Conservation (phyloP, 2,113 vertebrate species). For the Oxyruncus cristatus region DNA sequence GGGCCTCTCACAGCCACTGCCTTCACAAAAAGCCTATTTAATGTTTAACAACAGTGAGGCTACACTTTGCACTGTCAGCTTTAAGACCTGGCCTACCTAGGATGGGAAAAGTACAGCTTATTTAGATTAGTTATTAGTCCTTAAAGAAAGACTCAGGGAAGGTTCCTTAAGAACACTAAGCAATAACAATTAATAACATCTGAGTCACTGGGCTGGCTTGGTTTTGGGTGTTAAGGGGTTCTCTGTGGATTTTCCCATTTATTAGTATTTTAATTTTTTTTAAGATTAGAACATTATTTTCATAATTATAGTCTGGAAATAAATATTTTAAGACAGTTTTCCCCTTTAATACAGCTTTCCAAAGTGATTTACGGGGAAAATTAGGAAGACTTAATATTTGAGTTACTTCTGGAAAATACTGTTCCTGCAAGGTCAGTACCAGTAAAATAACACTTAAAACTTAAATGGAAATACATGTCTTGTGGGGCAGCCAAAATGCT, state of each 20-base stretch:
- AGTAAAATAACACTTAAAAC: not conserved
- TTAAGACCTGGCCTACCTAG: not conserved
- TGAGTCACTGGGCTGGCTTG: not conserved
- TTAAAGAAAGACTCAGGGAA: not conserved
- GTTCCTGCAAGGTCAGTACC: not conserved
- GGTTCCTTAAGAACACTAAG: not conserved
- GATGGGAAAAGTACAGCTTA: not conserved
- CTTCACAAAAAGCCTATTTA: not conserved
- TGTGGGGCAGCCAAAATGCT: not conserved
- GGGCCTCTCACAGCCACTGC: not conserved
- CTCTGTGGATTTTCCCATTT: not conserved
- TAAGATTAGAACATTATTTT: not conserved
- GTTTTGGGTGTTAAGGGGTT: not conserved
- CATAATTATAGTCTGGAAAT: not conserved
- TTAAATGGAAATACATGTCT: not conserved
- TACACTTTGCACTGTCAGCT: not conserved
- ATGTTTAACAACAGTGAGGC: not conserved
- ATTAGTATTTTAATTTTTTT: not conserved
- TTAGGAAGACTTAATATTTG: not conserved
- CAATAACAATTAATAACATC: not conserved
- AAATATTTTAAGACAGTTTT: not conserved
- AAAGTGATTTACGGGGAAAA: not conserved
- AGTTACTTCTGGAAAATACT: not conserved
- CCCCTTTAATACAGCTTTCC: not conserved
- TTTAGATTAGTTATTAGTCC: not conserved